A percentile compares a stretch with the other conserved stretches of the same genome.
phyloP scores from a whole-genome alignment of 2,888 invertebrate species.

The Rhagonycha lutea region DNA sequence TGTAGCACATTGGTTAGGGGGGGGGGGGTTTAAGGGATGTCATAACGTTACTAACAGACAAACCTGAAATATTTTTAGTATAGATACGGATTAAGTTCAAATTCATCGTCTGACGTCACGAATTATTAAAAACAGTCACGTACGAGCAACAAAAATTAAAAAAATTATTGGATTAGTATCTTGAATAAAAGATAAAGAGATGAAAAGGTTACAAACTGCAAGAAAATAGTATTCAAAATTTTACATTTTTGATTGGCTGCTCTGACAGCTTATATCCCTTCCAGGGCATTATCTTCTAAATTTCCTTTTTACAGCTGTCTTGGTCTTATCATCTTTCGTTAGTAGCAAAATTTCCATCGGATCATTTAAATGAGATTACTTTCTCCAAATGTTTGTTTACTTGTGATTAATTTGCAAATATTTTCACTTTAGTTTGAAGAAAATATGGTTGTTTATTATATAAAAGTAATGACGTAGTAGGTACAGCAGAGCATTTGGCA shows the following conservation, averaged over 20 bases:
- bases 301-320: not conserved
- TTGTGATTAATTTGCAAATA: not conserved
- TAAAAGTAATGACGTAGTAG: not conserved
- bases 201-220: too few species aligned
- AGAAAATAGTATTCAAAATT: too few species aligned
- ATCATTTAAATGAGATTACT: not conserved
- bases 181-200: too few species aligned
- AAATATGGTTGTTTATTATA: not conserved
- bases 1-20: too few species aligned
- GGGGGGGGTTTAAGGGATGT: too few species aligned
- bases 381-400: not conserved
- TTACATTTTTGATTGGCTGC: not conserved
- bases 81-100: too few species aligned
- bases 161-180: too few species aligned
- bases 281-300: not conserved
- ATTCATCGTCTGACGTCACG: too few species aligned
- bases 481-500: not conserved
- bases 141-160: too few species aligned
- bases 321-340: not conserved
- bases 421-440: not conserved
- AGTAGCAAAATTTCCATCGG: not conserved
- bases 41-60: too few species aligned
- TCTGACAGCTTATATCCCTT: not conserved
- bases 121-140: too few species aligned
- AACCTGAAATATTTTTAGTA: too few species aligned